These are phyloP conservation scores for Saccostrea cuccullata DNA, from an alignment of 1,140 invertebrate species.

Conservation along the genomic window DNA sequence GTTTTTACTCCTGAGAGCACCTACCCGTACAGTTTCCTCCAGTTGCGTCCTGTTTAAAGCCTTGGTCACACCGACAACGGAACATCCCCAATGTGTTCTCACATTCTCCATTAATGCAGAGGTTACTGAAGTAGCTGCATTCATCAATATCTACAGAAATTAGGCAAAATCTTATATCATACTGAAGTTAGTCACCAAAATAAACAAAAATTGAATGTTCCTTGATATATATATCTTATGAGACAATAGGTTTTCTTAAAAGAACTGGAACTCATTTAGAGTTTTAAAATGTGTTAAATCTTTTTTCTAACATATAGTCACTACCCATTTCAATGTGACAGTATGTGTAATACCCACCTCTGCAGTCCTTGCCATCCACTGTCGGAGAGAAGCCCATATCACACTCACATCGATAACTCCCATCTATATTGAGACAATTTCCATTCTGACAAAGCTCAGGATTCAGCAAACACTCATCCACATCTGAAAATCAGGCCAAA, in stretches of 20 bases:
- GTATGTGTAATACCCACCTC: conserved; percentile 77
- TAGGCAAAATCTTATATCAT: neutral
- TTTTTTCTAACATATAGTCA: no score
- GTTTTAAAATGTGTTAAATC: no score
- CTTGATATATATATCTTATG: no score
- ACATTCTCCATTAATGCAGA: conserved; percentile 91
- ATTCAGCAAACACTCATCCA: conserved; percentile 92
- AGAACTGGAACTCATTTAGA: no score
- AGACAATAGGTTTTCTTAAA: no score
- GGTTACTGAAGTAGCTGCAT: conserved; percentile 91
- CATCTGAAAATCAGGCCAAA: conserved; percentile 79
- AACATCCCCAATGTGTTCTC: conserved; percentile 89
- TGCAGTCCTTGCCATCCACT: conserved; percentile 87
- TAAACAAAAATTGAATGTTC: no score
- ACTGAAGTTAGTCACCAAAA: no score
- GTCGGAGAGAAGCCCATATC: conserved; percentile 90
- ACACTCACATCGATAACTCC: conserved; percentile 92
- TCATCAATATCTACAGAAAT: conserved; percentile 89
- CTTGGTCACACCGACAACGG: conserved; percentile 82
- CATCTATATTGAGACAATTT: conserved; percentile 90
- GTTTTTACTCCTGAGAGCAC: conserved; percentile 15
- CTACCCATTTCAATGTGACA: no score
- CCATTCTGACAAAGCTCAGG: conserved; percentile 87
- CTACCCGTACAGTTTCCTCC: conserved; percentile 88
- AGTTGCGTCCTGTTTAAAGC: conserved; percentile 88